Evolutionary conservation across 2,888 invertebrate genomes (phyloP).

Genomic region (Oeneis ivallda): DNA sequence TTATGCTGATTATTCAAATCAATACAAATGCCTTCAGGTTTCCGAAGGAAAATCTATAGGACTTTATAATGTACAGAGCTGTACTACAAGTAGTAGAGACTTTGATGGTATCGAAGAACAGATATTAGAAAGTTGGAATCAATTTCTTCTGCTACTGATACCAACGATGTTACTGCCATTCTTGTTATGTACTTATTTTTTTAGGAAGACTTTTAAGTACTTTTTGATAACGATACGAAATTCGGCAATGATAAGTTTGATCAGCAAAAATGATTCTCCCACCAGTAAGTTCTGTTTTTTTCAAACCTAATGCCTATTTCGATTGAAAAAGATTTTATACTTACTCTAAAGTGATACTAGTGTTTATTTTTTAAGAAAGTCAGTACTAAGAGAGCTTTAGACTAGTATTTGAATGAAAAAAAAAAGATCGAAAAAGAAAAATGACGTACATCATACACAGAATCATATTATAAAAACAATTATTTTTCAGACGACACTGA

Average conservation of each 20-base stretch:
- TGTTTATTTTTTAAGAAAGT: too few species aligned
- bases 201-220: conserved; percentile 81
- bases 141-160: conserved; percentile 49
- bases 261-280: conserved; percentile 65
- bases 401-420: too few species aligned
- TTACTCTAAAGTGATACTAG: too few species aligned
- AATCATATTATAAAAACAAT: neutral
- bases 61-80: conserved; percentile 47
- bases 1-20: conserved; percentile 38
- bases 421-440: too few species aligned
- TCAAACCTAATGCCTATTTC: too few species aligned
- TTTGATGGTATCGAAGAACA: conserved; percentile 38
- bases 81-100: conserved; percentile 44
- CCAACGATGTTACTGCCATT: conserved; percentile 50
- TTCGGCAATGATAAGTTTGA: conserved; percentile 78
- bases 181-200: conserved; percentile 47
- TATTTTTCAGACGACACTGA: conserved; percentile 55
- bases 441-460: neutral
- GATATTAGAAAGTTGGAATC: conserved; percentile 34
- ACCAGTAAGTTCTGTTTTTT: conserved; percentile 49
- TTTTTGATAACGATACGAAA: conserved; percentile 82
- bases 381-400: too few species aligned
- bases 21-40: conserved; percentile 53
- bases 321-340: too few species aligned
- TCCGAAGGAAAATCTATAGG: conserved; percentile 44